Evolutionary conservation across 2,888 invertebrate genomes (phyloP), one percentile per base, ranked within the genome.

Genomic region (Lysandra coridon): DNA sequence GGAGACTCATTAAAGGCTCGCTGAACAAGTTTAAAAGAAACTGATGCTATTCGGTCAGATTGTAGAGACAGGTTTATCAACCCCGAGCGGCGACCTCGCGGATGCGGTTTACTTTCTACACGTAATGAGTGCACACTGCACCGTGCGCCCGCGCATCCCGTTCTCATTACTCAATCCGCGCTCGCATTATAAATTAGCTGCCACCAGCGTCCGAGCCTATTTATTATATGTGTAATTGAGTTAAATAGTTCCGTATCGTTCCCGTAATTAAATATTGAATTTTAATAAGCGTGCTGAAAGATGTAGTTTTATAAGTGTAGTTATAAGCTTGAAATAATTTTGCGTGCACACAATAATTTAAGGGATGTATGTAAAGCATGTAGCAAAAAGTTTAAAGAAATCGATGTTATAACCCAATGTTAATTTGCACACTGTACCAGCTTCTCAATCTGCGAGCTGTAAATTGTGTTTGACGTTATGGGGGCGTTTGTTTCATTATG

Each of bases 41-140:
- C 90, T 89, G 88, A 90, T 89, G 88, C 86, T 84, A 84, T 84
- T 85, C 85, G 86, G 84, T 82, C 83, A 81, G 81, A 80, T 81
- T 80, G 80, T 81, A 85, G 80, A 84, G 89, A 92, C 93, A 90
- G 91, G 93, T 92, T 91, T 90, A 85, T 87, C 90, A 90, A 90
- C 90, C 88, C 87, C 88, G 88, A 89, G 90, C 88, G 86, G 85
- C 87, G 87, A 87, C 90, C 89, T 92, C 88, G 90, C 93, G 93
- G 92, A 94, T 92, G 88, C 89, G 90, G 90, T 91, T 91, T 93
- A 93, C 93, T 93, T 93, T 91, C 91, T 88, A 88, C 90, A 87
- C 87, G 44, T 79, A 92, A 91, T 88, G 90, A 90, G 90, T 86
- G 84, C 89, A 88, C 85, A 90, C 90, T 86, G 84, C 89, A 88